A percentile compares a stretch with the other conserved stretches of the same genome.
phyloP scores from a whole-genome alignment of 2,888 invertebrate genomes.

The Gisinianus flammeolus region DNA sequence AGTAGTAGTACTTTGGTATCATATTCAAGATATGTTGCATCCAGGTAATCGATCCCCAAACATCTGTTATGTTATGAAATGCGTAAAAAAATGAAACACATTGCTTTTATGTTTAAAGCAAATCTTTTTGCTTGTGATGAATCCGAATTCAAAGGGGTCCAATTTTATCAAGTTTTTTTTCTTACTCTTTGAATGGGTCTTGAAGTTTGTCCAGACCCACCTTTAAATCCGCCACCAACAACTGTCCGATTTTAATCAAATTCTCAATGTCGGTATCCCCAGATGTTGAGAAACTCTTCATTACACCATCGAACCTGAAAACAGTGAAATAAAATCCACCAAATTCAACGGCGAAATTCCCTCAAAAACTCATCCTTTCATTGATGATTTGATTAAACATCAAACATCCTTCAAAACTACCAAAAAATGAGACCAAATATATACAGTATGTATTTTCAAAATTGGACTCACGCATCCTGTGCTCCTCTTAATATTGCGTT shows the following conservation, averaged over 20 bases:
- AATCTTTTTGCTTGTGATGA: not conserved
- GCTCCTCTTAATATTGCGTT: conserved; percentile 56
- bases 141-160: no score
- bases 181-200: conserved; percentile 82
- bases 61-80: conserved; percentile 60
- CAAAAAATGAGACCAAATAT: not conserved
- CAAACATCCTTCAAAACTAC: not conserved
- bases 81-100: no score
- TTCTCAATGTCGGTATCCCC: conserved; percentile 72
- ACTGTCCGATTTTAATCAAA: conserved; percentile 81
- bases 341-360: no score
- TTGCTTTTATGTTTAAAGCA: no score
- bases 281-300: conserved; percentile 45
- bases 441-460: not conserved
- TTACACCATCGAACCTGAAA: conserved; percentile 54
- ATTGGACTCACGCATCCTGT: conserved; percentile 57
- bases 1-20: conserved; percentile 62
- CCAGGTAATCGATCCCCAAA: conserved; percentile 64
- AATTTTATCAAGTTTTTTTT: no score
- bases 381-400: no score
- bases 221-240: conserved; percentile 79
- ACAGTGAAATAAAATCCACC: no score
- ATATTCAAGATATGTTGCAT: conserved; percentile 62
- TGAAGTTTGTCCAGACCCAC: conserved; percentile 81
- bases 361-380: no score